A percentile compares a stretch with the other conserved stretches of the same genome.
Conservation (phyloP, 2,888 invertebrate species). For the Apoderus coryli region DNA sequence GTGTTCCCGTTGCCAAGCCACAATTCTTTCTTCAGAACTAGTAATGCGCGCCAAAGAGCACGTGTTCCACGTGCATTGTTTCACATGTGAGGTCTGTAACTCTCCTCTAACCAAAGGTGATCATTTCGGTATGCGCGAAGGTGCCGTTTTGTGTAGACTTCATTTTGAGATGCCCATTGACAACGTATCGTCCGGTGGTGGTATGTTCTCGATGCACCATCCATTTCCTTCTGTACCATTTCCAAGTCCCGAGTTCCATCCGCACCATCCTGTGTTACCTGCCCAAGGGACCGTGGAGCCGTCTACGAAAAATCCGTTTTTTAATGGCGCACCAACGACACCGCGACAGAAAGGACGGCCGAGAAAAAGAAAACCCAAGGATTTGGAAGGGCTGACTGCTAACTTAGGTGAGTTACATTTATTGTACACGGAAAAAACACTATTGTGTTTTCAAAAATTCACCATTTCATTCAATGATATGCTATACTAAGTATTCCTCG, state of each 20-base stretch:
- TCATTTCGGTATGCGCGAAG: constrained; percentile 84
- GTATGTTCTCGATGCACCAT: constrained; percentile 20
- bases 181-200: constrained; percentile 29
- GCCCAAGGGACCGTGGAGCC: constrained; percentile 34
- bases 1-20: constrained; percentile 79
- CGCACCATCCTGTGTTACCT: constrained; percentile 36
- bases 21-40: constrained; percentile 78
- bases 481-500: too few relatives aligned
- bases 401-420: constrained; percentile 79
- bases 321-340: constrained; percentile 45
- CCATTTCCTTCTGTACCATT: constrained; percentile 31
- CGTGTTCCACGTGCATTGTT: constrained; percentile 91
- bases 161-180: constrained; percentile 44
- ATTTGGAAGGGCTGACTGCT: constrained; percentile 72
- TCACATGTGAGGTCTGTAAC: constrained; percentile 82
- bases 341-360: constrained; percentile 87
- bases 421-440: too few relatives aligned
- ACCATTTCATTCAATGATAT: too few relatives aligned
- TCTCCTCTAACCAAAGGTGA: constrained; percentile 83
- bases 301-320: constrained; percentile 37
- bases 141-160: constrained; percentile 73
- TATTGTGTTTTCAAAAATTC: too few relatives aligned
- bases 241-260: constrained; percentile 37
- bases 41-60: constrained; percentile 89
- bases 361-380: constrained; percentile 64